Evolutionary conservation across 2,888 invertebrate species (phyloP), one percentile per base, ranked within the genome.

Genomic region (Cryptus armator): DNA sequence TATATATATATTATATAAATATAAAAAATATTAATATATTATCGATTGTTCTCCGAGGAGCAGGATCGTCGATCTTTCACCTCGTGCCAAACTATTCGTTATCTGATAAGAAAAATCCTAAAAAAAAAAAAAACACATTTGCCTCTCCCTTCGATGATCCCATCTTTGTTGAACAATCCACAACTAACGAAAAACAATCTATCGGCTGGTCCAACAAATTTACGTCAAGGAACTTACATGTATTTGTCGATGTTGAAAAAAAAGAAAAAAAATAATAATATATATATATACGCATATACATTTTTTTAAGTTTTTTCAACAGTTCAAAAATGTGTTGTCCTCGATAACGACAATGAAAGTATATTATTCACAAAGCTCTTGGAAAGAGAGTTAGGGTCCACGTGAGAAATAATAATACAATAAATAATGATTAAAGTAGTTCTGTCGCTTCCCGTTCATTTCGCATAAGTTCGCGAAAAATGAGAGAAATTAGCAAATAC

Each of bases 61-160:
- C 24, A 72, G 71, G 71, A 72, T 70, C 75, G 51, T 83, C 62
- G 77, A 84, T 78, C 72, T 77, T 83, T 68, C 71, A 71, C 53
- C 76, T 71, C 84, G 81, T 78, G 84, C 81, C 82, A 85, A 85
- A 82, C 74, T 68, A 78, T 37, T 64, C 70, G 44, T 64, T 77
- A 77, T 70, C 68, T 70, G 29, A 44, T 76, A 66, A 53, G 64
- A 64, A 37, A 76, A 24, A 19, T 72, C 46, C 19, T 14, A 19
- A 9, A 24, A 53, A 12, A 29, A 56, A 66, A 48, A 14, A 16
- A 56, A 66, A 51, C 14, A 5, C 77, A 37, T 9, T 62, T 46
- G 32, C 16, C 12, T 71, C 29, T 70, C 53, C 46, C 74, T 59
- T 67, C 68, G 66, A 67, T 67, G 7, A 53, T 68, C 72, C 6